phyloP scores from a whole-genome alignment of 2,113 vertebrate species.

The Potamarius usumacintae region DNA sequence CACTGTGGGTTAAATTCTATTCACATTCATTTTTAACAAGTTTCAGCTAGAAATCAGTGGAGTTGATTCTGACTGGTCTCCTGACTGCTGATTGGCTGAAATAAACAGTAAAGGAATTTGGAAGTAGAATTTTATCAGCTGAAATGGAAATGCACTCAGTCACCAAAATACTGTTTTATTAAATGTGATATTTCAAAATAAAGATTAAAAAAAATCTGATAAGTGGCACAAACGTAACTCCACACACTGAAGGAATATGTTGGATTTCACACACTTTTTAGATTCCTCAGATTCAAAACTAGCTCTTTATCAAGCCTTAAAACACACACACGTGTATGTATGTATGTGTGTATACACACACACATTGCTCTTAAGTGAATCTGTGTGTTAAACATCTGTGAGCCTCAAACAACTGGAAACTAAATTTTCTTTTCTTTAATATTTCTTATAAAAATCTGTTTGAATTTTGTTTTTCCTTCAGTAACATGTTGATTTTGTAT shows the following conservation, averaged over 20 bases:
- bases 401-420: constrained; percentile 21
- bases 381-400: not conserved
- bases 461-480: not conserved
- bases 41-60: not conserved
- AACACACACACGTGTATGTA: not conserved
- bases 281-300: not conserved
- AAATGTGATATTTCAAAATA: not conserved
- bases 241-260: not conserved
- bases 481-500: constrained; percentile 24
- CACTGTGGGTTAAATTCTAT: not conserved
- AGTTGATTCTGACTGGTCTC: not conserved
- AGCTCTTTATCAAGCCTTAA: not conserved
- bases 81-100: not conserved
- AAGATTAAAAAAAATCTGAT: not conserved
- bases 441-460: not conserved
- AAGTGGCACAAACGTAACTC: not conserved
- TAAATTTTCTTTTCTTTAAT: not conserved
- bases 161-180: not conserved
- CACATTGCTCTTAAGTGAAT: not conserved
- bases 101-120: not conserved
- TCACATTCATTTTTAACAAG: not conserved
- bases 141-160: not conserved
- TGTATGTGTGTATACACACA: not conserved
- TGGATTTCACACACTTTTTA: not conserved
- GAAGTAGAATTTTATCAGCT: not conserved